Base-by-base conservation (phyloP, 2,888 invertebrate genomes). In the Caenorhabditis angaria region DNA sequence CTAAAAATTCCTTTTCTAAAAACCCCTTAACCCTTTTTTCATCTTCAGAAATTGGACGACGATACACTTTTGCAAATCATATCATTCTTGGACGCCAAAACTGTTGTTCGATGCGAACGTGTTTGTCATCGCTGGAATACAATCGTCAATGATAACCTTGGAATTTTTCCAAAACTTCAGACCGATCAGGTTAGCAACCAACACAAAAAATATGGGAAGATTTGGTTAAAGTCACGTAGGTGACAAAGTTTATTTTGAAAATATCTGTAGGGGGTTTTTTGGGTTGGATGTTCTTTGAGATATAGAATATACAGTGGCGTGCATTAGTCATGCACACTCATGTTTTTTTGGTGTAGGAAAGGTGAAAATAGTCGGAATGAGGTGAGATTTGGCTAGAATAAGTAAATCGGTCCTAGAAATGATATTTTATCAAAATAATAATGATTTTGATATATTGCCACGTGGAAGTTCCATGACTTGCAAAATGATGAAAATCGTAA, bases 101-200 rank as follows among this genome's bases (percentile, higher is more conserved):
- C 62, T 6, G 25, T 82, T 22, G 50, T 66, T n/a, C 51, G 35
- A 14, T 73, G 76, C 51, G 78, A 82, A 51, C 18, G 51, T 20
- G 78, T 78, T 3, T 82, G 82, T 54, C 59, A 61, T 47, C 69
- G 69, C 28, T 82, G 80, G 78, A 71, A 70, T 32, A 41, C 60
- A 32, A 53, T 74, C 0, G 70, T 83, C n/a, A 61, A 61, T 8
- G 54, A 63, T 4, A 65, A 73, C 32, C 35, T 62, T 60, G 20
- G 41, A 58, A 0, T 60, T 80, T 51, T 73, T 74, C 54, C 58
- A 0, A 79, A 78, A 58, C 62, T 78, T 10, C 61, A 61, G 22
- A 71, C 70, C 20, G 83, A 83, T 66, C 82, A 83, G 74, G 83
- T 82, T 24, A 18, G 12, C n/a, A 10, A 10, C 35, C n/a, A n/a